These are phyloP conservation scores for Plagiodera versicolora DNA, from an alignment of 2,888 invertebrate genomes.

Conservation along the genomic window DNA sequence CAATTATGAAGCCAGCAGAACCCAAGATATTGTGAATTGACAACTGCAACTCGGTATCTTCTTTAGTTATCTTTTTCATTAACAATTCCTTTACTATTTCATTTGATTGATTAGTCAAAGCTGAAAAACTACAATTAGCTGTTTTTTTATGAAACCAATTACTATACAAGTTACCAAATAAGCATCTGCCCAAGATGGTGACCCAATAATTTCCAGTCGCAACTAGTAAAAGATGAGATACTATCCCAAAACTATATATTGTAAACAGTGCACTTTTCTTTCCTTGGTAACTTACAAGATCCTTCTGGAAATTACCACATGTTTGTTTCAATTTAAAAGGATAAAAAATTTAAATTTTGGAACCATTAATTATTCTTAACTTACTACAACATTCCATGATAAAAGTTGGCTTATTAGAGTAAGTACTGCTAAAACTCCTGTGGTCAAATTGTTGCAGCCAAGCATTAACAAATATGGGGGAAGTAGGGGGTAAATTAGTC, in stretches of 20 bases:
- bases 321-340: no score
- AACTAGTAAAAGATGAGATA: slow-evolving; percentile 31
- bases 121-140: slow-evolving; percentile 14
- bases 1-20: slow-evolving; percentile 32
- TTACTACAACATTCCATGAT: slow-evolving; percentile 32
- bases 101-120: slow-evolving; percentile 33
- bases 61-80: slow-evolving; percentile 23
- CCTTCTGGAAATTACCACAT: slow-evolving; percentile 33
- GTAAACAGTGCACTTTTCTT: slow-evolving; percentile 29
- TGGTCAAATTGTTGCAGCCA: slow-evolving; percentile 31
- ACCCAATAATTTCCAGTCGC: slow-evolving; percentile 32
- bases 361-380: no score
- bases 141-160: no score
- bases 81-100: slow-evolving; percentile 30
- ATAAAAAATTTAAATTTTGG: no score
- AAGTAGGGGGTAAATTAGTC: slow-evolving; percentile 35
- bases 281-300: slow-evolving; percentile 27
- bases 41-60: slow-evolving; percentile 21
- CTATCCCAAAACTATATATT: slow-evolving; percentile 28
- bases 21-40: slow-evolving; percentile 27
- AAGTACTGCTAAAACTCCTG: slow-evolving; percentile 30
- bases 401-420: slow-evolving; percentile 30
- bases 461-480: slow-evolving; percentile 33
- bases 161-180: slow-evolving; percentile 37
- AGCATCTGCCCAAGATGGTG: slow-evolving; percentile 32